phyloP scores from a whole-genome alignment of 2,888 invertebrate genomes.

The Nephrocerus scutellatus region DNA sequence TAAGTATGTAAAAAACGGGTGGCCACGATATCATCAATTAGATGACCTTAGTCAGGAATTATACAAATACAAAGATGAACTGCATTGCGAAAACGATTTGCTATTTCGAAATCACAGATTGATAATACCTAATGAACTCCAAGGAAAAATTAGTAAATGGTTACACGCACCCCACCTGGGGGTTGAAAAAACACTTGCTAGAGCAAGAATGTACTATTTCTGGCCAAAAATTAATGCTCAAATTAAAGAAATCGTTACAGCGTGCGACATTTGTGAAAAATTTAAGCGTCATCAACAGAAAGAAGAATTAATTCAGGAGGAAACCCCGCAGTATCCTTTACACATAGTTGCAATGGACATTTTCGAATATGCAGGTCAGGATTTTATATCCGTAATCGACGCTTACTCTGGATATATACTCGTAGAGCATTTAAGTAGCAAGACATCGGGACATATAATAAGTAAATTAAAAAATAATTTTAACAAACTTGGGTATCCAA shows the following conservation, averaged over 20 bases:
- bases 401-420: no score
- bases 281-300: constrained; percentile 7
- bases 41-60: constrained; percentile 10
- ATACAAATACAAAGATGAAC: constrained; percentile 12
- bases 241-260: neutral
- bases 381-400: no score
- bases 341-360: no score
- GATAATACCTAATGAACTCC: constrained; percentile 9
- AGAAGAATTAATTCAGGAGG: constrained; percentile 3
- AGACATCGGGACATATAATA: constrained; percentile 9
- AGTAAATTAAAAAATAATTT: constrained; percentile 12
- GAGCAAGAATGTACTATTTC: constrained; percentile 18
- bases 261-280: constrained; percentile 6
- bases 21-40: constrained; percentile 17
- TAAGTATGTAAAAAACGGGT: constrained; percentile 8
- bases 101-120: constrained; percentile 13
- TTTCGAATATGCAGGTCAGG: no score
- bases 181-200: constrained; percentile 21
- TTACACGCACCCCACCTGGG: constrained; percentile 11
- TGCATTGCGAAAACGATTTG: constrained; percentile 15
- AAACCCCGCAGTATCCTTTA: constrained; percentile 8
- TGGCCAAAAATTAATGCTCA: constrained; percentile 17
- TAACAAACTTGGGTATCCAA: constrained; percentile 25
- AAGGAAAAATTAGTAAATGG: constrained; percentile 6
- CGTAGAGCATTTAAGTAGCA: constrained; percentile 7